phyloP scores from a whole-genome alignment of 2,888 invertebrate species.

The Caenorhabditis virilis region DNA sequence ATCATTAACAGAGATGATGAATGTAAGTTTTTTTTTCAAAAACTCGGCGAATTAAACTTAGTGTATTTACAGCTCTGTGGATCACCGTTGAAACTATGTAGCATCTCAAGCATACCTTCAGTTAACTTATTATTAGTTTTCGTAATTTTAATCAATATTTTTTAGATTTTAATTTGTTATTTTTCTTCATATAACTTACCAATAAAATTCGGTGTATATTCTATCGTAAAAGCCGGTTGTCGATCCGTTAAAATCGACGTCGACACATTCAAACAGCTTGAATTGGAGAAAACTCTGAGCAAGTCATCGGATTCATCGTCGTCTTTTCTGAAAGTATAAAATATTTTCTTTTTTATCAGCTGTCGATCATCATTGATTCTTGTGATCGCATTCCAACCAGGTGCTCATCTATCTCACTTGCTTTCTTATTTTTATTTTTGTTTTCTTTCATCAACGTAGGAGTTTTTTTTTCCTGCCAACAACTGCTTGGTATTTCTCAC shows the following conservation, averaged over 20 bases:
- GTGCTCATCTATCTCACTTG: conserved; percentile 11
- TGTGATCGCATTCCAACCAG: too few relatives aligned
- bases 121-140: too few relatives aligned
- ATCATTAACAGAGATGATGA: conserved; percentile 12
- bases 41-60: too few relatives aligned
- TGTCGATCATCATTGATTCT: conserved; percentile 16
- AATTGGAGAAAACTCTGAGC: conserved; percentile 18
- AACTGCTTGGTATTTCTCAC: conserved; percentile 4
- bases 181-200: conserved; percentile 9
- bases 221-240: conserved; percentile 11
- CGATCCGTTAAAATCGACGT: conserved; percentile 12
- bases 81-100: not conserved
- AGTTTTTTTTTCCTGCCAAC: too few relatives aligned
- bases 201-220: conserved; percentile 23
- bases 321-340: conserved; percentile 18
- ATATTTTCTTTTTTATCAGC: not conserved
- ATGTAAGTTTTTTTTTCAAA: not conserved
- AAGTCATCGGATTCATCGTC: conserved; percentile 22
- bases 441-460: too few relatives aligned
- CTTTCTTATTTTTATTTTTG: too few relatives aligned
- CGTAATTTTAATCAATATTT: not conserved
- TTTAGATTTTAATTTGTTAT: not conserved
- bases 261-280: conserved; percentile 12
- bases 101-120: too few relatives aligned
- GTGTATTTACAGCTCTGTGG: not conserved